Percentiles rank a stretch among this genome's conserved stretches.
Evolutionary conservation across 2,113 vertebrate genomes (phyloP).

Genomic region (Cynocephalus volans): DNA sequence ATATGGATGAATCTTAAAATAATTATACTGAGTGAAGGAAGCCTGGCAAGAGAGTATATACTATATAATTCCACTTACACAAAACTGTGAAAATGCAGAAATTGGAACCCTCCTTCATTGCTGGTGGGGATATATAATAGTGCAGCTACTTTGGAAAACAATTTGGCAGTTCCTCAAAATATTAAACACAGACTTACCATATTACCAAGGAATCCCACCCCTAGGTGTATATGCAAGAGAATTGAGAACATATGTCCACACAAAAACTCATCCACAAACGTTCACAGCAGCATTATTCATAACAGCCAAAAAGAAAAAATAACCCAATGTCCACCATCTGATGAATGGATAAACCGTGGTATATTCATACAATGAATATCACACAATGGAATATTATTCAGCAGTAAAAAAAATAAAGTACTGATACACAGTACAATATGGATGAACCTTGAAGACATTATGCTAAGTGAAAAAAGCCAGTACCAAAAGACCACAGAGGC

Average conservation of each 20-base stretch:
- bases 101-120: neutral
- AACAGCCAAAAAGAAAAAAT: slow-evolving; percentile 48
- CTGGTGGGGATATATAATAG: slow-evolving; percentile 17
- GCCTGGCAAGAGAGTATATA: neutral
- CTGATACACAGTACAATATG: neutral
- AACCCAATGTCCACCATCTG: neutral
- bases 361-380: neutral
- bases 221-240: neutral
- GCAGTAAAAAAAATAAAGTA: neutral
- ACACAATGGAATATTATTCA: slow-evolving; percentile 18
- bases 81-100: neutral
- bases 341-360: neutral
- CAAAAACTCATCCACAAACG: neutral
- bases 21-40: neutral
- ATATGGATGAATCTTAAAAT: neutral
- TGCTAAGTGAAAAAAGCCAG: slow-evolving; percentile 35
- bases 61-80: neutral
- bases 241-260: neutral
- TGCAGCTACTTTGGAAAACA: neutral
- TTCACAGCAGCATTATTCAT: neutral
- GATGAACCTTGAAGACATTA: slow-evolving; percentile 9
- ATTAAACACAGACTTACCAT: too few species aligned
- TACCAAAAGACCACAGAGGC: neutral
- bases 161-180: neutral
- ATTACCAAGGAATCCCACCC: neutral